These are phyloP conservation scores for Chloromyia formosa DNA, from an alignment of 2,888 invertebrate genomes.

Conservation along the genomic window DNA sequence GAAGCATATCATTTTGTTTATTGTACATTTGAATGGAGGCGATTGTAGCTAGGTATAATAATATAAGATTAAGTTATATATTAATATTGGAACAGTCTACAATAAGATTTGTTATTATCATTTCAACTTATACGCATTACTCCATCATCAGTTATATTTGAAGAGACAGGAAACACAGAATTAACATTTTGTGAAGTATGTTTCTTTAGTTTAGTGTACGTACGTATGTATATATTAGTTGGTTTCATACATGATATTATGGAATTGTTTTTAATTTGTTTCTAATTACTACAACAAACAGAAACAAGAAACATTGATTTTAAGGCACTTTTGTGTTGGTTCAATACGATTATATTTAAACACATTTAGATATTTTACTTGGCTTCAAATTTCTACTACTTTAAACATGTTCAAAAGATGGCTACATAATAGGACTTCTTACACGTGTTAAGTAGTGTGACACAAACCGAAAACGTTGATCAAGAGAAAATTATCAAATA, in stretches of 20 bases:
- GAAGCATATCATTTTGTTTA: conserved; percentile 27
- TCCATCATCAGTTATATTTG: too few species aligned
- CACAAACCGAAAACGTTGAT: too few species aligned
- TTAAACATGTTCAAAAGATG: too few species aligned
- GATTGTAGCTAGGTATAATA: neutral
- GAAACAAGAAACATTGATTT: neutral
- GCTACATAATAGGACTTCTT: too few species aligned
- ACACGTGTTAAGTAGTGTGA: too few species aligned
- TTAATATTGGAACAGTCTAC: conserved; percentile 22
- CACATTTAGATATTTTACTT: neutral
- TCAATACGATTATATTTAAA: neutral
- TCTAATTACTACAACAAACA: neutral
- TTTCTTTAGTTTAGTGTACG: too few species aligned
- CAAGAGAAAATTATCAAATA: neutral
- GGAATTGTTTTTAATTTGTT: conserved; percentile 2
- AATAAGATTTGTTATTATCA: neutral
- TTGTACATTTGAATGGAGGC: conserved; percentile 15
- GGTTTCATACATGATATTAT: neutral
- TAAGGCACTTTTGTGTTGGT: conserved; percentile 35
- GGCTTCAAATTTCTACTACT: neutral
- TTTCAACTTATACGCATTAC: neutral
- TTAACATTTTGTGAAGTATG: too few species aligned
- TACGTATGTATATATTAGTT: too few species aligned
- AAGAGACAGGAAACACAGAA: too few species aligned
- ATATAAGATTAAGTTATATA: neutral